Percentiles rank a stretch among this genome's conserved stretches.
Evolutionary conservation across 1,140 invertebrate genomes (phyloP).

Genomic region (Grapholita molesta): DNA sequence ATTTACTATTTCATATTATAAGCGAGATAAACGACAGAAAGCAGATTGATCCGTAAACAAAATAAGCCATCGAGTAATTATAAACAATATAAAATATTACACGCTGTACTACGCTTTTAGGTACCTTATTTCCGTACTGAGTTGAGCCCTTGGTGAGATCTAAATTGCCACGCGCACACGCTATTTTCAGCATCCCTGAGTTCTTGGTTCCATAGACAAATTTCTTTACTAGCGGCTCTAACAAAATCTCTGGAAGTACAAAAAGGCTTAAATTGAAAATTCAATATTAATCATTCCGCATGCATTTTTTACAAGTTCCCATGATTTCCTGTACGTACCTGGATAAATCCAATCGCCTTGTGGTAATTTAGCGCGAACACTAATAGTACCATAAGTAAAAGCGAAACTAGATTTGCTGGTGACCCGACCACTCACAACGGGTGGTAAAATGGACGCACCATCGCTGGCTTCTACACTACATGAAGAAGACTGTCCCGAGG

Average conservation of each 20-base stretch:
- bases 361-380: slow-evolving; percentile 83
- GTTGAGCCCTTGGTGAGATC: slow-evolving; percentile 15
- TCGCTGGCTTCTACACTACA: slow-evolving; percentile 36
- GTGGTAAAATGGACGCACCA: slow-evolving; percentile 52
- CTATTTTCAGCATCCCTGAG: slow-evolving; percentile 74
- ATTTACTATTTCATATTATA: too few relatives aligned
- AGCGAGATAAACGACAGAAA: too few relatives aligned
- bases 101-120: not conserved
- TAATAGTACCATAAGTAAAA: slow-evolving; percentile 82
- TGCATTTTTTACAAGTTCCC: not conserved
- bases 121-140: slow-evolving; percentile 47
- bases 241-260: slow-evolving; percentile 73
- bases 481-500: slow-evolving; percentile 31
- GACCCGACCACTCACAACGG: slow-evolving; percentile 51
- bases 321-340: slow-evolving; percentile 59
- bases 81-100: not conserved
- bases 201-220: slow-evolving; percentile 73
- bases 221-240: slow-evolving; percentile 73
- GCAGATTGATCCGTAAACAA: too few relatives aligned
- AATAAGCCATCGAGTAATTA: too few relatives aligned
- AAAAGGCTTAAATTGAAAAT: not conserved
- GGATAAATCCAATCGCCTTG: slow-evolving; percentile 88
- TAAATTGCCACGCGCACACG: slow-evolving; percentile 47
- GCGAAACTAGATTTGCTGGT: slow-evolving; percentile 76
- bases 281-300: not conserved